Evolutionary conservation across 2,888 invertebrate species (phyloP).

Genomic region (Bembecia ichneumoniformis): DNA sequence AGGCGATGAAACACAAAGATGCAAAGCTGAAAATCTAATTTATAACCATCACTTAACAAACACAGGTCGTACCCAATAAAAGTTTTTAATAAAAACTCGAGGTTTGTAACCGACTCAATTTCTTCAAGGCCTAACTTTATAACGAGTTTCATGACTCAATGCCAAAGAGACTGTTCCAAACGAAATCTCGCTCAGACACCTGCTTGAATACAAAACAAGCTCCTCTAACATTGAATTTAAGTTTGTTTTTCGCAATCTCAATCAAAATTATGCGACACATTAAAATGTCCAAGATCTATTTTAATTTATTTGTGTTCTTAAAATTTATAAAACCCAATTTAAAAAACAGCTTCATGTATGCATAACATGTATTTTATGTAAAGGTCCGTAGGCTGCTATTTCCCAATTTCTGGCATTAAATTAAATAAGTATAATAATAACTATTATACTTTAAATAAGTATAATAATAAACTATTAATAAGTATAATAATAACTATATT

Average conservation of each 20-base stretch:
- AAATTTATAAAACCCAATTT: too few relatives aligned
- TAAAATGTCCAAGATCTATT: conserved; percentile 6
- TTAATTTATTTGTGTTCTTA: too few relatives aligned
- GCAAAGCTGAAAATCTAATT: not conserved
- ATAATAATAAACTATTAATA: too few relatives aligned
- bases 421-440: too few relatives aligned
- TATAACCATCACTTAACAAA: not conserved
- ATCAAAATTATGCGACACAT: conserved; percentile 8
- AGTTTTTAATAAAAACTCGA: not conserved
- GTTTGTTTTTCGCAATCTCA: not conserved
- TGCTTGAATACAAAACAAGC: conserved; percentile 10
- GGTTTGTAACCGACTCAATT: conserved; percentile 11
- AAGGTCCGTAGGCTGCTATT: too few relatives aligned
- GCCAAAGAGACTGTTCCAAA: conserved; percentile 4
- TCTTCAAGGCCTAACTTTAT: conserved; percentile 12
- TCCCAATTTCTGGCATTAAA: too few relatives aligned
- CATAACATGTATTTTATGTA: too few relatives aligned
- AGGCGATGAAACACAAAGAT: too few relatives aligned
- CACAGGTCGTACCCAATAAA: not conserved
- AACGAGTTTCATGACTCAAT: conserved; percentile 12
- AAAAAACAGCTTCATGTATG: too few relatives aligned
- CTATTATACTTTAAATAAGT: too few relatives aligned
- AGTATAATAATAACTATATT: too few relatives aligned
- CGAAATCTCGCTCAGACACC: conserved; percentile 6
- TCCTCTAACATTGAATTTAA: not conserved